A percentile compares a stretch with the other conserved stretches of the same genome.
Evolutionary conservation across 64 coral and sea anemone genomes (phyloP).

Genomic region (Trachythela sp.): DNA sequence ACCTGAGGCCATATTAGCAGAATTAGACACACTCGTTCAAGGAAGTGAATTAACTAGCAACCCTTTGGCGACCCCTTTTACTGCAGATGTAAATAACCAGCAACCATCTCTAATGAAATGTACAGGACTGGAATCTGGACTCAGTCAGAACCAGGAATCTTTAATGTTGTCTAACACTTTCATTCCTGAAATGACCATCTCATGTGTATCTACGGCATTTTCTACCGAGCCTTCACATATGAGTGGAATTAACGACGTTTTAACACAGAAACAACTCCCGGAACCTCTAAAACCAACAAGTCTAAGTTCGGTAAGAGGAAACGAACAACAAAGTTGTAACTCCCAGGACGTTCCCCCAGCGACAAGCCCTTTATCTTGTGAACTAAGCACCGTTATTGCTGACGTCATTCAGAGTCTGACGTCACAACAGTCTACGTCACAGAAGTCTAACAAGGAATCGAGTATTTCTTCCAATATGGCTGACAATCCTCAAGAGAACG

Average conservation of each 20-base stretch:
- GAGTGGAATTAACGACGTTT: neutral
- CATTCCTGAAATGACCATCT: neutral
- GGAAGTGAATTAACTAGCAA: neutral
- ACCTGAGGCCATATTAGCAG: neutral
- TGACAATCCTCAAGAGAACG: neutral
- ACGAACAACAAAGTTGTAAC: neutral
- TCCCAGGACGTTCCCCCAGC: neutral
- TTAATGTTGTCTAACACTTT: neutral
- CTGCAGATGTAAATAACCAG: neutral
- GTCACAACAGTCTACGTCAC: neutral
- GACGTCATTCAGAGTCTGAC: slow-evolving; percentile 26
- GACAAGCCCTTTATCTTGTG: neutral
- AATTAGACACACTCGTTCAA: neutral
- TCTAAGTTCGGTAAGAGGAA: neutral
- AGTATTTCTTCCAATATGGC: neutral
- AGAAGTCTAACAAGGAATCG: neutral
- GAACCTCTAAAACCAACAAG: neutral
- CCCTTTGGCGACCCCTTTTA: too few species aligned
- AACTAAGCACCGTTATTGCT: slow-evolving; percentile 6
- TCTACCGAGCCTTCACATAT: neutral
- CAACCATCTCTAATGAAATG: neutral
- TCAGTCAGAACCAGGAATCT: neutral
- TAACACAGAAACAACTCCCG: neutral
- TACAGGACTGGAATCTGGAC: neutral
- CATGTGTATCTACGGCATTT: neutral